Evolutionary conservation across 2,888 invertebrate genomes (phyloP).

Genomic region (Drosophila algonquin): DNA sequence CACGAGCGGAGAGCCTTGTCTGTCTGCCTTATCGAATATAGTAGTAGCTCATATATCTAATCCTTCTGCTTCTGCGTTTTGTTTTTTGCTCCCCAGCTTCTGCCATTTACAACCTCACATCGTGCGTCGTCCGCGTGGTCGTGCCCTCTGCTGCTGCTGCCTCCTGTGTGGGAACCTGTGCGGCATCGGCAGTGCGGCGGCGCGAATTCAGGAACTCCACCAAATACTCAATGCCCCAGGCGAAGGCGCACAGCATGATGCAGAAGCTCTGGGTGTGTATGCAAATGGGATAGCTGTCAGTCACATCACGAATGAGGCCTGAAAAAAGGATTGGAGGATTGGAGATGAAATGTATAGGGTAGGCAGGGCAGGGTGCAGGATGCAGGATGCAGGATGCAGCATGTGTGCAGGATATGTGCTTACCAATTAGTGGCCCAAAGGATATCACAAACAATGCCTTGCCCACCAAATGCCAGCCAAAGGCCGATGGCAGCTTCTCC

Average conservation of each 20-base stretch:
- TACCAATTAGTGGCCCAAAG: slow-evolving; percentile 89
- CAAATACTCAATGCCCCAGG: slow-evolving; percentile 87
- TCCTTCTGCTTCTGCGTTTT: slow-evolving; percentile 36
- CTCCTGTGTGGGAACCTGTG: slow-evolving; percentile 59
- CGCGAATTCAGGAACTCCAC: slow-evolving; percentile 71
- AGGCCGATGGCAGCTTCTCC: slow-evolving; percentile 90
- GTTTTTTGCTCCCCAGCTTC: background rate
- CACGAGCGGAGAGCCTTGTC: slow-evolving; percentile 10
- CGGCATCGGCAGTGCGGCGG: slow-evolving; percentile 67
- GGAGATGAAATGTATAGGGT: too few relatives aligned
- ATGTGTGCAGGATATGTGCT: slow-evolving; percentile 40
- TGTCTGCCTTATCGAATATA: slow-evolving; percentile 28
- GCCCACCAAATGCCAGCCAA: slow-evolving; percentile 91
- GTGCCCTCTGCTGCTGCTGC: background rate
- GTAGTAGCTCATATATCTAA: slow-evolving; percentile 29
- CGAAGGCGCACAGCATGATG: slow-evolving; percentile 88
- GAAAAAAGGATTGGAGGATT: slow-evolving; percentile 55
- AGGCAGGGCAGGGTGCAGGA: too few relatives aligned
- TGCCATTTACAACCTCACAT: slow-evolving; percentile 63
- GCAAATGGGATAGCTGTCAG: slow-evolving; percentile 88
- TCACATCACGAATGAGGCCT: slow-evolving; percentile 89
- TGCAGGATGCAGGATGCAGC: too few relatives aligned
- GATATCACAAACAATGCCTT: slow-evolving; percentile 89
- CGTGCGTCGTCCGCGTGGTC: slow-evolving; percentile 29
- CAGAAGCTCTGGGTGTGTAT: slow-evolving; percentile 90